phyloP scores from a whole-genome alignment of 2,113 vertebrate genomes.

The Cryptotis parvus region DNA sequence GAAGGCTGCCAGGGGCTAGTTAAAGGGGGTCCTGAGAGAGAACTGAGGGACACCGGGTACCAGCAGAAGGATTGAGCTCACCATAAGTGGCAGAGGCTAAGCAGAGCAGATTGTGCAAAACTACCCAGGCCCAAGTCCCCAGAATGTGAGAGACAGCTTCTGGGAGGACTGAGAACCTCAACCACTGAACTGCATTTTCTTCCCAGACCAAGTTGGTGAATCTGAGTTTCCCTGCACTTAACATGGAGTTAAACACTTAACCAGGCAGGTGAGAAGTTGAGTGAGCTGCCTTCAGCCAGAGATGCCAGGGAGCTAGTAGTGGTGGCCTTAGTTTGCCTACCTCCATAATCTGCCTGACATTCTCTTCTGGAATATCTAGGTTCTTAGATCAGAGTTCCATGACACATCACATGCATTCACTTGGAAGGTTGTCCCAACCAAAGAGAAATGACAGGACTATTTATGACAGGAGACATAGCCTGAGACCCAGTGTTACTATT shows the following conservation, averaged over 20 bases:
- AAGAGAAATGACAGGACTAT: not conserved
- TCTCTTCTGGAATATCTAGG: not conserved
- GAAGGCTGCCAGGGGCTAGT: not conserved
- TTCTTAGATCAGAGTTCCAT: not conserved
- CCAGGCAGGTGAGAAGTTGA: no score
- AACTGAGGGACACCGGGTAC: not conserved
- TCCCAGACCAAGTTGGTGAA: not conserved
- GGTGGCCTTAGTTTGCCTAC: not conserved
- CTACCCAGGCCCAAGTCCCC: no score
- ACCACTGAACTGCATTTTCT: not conserved
- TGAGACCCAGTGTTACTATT: not conserved
- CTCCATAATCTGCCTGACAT: not conserved
- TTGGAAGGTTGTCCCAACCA: not conserved
- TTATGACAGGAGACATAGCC: not conserved
- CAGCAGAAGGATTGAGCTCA: not conserved
- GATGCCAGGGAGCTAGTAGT: no score
- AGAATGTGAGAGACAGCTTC: not conserved
- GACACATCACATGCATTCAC: accelerated
- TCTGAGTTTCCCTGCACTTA: not conserved
- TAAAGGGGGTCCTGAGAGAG: accelerated
- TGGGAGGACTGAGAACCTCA: accelerated
- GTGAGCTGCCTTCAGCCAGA: no score
- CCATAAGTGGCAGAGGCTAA: no score
- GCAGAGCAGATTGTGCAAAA: no score
- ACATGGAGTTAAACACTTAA: not conserved